A percentile compares a stretch with the other conserved stretches of the same genome.
phyloP scores from a whole-genome alignment of 2,113 vertebrate species.

The Puntigrus tetrazona region DNA sequence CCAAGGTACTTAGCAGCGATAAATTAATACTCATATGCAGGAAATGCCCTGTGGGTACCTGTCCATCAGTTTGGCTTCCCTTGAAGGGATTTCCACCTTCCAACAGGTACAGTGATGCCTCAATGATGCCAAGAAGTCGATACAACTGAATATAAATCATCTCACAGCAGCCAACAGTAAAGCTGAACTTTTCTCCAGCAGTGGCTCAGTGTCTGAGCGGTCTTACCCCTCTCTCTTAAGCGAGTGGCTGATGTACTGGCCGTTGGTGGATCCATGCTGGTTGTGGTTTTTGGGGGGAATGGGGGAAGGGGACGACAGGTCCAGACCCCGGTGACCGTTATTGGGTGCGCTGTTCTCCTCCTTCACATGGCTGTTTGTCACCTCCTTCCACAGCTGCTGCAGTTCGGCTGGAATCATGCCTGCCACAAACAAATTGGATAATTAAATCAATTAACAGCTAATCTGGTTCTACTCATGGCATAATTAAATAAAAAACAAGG shows the following conservation, averaged over 20 bases:
- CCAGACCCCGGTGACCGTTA: slow-evolving; percentile 86
- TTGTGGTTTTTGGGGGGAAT: slow-evolving; percentile 89
- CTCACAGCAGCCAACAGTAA: neutral
- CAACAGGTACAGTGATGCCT: slow-evolving; percentile 57
- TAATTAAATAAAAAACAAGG: slow-evolving; percentile 93
- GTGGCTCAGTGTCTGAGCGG: neutral
- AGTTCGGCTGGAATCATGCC: slow-evolving; percentile 99
- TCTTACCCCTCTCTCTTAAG: slow-evolving; percentile 95
- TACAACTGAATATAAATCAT: neutral
- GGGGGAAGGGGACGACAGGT: slow-evolving; percentile 93
- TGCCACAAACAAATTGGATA: slow-evolving; percentile 99
- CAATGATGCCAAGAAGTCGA: slow-evolving; percentile 51
- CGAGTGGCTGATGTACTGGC: slow-evolving; percentile 88
- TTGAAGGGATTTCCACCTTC: slow-evolving; percentile 55
- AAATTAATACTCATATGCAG: slow-evolving; percentile 68
- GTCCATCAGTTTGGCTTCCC: slow-evolving; percentile 61
- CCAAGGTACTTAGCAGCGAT: slow-evolving; percentile 65
- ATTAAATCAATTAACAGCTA: slow-evolving; percentile 99
- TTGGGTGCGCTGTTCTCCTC: slow-evolving; percentile 86
- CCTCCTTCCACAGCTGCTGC: slow-evolving; percentile 99
- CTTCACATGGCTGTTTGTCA: slow-evolving; percentile 86
- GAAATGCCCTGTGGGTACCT: slow-evolving; percentile 61
- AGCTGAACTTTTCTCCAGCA: neutral
- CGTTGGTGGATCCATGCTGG: slow-evolving; percentile 94
- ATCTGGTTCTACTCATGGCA: slow-evolving; percentile 90